A percentile compares a stretch with the other conserved stretches of the same genome.
These are phyloP conservation scores for Vannuccia rotundouncinata DNA, from an alignment of 2,888 invertebrate genomes.

Conservation along the genomic window DNA sequence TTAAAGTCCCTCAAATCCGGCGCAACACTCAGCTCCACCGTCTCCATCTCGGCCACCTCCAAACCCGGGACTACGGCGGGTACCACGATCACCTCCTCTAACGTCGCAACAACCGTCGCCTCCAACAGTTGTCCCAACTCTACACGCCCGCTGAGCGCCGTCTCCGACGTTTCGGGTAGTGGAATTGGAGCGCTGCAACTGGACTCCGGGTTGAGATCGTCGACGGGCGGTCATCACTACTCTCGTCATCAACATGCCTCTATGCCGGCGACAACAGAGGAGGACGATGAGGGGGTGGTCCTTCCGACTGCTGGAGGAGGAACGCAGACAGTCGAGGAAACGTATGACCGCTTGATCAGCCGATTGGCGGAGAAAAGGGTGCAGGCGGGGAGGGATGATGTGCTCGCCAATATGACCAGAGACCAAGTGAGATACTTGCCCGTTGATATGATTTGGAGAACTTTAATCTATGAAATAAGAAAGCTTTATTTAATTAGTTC, in stretches of 20 bases:
- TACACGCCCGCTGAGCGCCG: neutral
- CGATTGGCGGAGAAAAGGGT: conserved; percentile 64
- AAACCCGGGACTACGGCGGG: neutral
- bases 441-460: no score
- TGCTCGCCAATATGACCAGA: conserved; percentile 58
- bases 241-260: neutral
- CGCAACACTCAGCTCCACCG: neutral
- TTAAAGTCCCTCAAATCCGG: neutral
- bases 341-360: conserved; percentile 49
- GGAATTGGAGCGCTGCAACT: no score
- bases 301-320: neutral
- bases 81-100: neutral
- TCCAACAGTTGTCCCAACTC: neutral
- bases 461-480: no score
- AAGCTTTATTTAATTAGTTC: no score
- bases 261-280: conserved; percentile 24
- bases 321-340: conserved; percentile 47
- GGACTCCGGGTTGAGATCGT: neutral
- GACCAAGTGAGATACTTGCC: neutral
- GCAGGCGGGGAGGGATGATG: conserved; percentile 61
- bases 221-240: neutral
- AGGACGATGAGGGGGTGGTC: neutral
- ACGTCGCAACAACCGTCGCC: neutral
- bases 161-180: neutral
- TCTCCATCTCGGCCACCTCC: neutral